These are phyloP conservation scores for Cosmorhoe ocellata DNA, from an alignment of 2,888 invertebrate species.

Conservation along the genomic window DNA sequence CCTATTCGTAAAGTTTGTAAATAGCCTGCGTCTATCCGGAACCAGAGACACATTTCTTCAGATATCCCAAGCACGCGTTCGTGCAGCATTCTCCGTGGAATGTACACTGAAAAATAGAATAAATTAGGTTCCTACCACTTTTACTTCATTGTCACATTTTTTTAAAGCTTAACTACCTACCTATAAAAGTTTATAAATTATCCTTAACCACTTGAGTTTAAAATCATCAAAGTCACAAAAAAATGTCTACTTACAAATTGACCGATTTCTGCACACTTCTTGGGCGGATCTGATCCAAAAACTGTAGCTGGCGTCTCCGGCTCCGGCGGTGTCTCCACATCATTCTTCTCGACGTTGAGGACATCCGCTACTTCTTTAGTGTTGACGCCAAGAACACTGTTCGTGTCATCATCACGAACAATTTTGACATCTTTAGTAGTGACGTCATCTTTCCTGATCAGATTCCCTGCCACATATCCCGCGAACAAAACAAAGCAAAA, in stretches of 20 bases:
- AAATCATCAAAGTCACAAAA: too few relatives aligned
- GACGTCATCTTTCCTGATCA: slow-evolving; percentile 41
- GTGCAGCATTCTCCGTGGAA: slow-evolving; percentile 60
- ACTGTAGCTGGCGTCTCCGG: slow-evolving; percentile 26
- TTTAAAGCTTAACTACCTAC: too few relatives aligned
- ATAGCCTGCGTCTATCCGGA: slow-evolving; percentile 31
- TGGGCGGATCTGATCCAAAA: slow-evolving; percentile 6
- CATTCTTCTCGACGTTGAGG: slow-evolving; percentile 26
- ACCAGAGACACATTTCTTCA: slow-evolving; percentile 59
- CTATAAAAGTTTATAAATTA: too few relatives aligned
- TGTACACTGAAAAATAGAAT: slow-evolving; percentile 47
- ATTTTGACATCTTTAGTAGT: slow-evolving; percentile 33
- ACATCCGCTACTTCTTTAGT: background rate
- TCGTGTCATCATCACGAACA: slow-evolving; percentile 20
- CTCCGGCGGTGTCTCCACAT: slow-evolving; percentile 30
- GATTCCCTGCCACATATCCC: slow-evolving; percentile 42
- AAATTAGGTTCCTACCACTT: too few relatives aligned
- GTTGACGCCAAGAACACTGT: background rate
- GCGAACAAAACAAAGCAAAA: slow-evolving; percentile 37
- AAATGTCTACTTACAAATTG: slow-evolving; percentile 57
- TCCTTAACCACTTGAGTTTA: too few relatives aligned
- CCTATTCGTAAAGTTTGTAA: slow-evolving; percentile 82
- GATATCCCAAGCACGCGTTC: slow-evolving; percentile 56
- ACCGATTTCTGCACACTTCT: slow-evolving; percentile 56
- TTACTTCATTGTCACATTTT: too few relatives aligned